Evolutionary conservation across 2,888 invertebrate genomes (phyloP), one percentile per base, ranked within the genome.

Genomic region (Dinocampus coccinellae): DNA sequence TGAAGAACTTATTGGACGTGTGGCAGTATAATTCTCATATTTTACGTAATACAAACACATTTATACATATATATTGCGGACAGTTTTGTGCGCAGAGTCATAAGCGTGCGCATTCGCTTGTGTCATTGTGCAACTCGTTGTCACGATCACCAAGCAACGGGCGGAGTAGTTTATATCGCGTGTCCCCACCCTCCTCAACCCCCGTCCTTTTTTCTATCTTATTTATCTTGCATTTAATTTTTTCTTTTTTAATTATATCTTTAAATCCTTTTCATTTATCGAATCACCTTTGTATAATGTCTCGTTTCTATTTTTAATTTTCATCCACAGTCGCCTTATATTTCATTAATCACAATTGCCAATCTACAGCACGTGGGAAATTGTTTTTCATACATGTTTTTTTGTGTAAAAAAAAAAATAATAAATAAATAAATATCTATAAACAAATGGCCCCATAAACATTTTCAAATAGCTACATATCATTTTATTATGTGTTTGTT

Each of bases 121-220:
- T 66, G 65, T 66, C 34, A 66, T 66, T 66, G 65, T 66, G 65
- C 65, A 66, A 66, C 36, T 66, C 36, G 36, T 66, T 66, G 65
- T 66, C 65, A 66, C 65, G 65, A 66, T 66, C 57, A 34, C 65
- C 39, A 47, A 47, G n/a, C 55, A 22, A 36, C 55, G 55, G 55
- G 55, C 39, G 65, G 57, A 66, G 55, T 55, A 26, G 47, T 47
- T 47, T 47, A 47, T 47, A 47, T 16, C 47, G 9, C 9, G 47
- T 16, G 55, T 36, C 36, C 55, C 55, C n/a, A n/a, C n/a, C n/a
- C n/a, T n/a, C n/a, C n/a, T n/a, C n/a, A n/a, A n/a, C n/a, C n/a
- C n/a, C n/a, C n/a, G n/a, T n/a, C n/a, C n/a, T n/a, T n/a, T n/a
- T n/a, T n/a, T n/a, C n/a, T n/a, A n/a, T n/a, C n/a, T n/a, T n/a